These are phyloP conservation scores for Synergus japonicus DNA, from an alignment of 2,888 invertebrate species.

Conservation along the genomic window DNA sequence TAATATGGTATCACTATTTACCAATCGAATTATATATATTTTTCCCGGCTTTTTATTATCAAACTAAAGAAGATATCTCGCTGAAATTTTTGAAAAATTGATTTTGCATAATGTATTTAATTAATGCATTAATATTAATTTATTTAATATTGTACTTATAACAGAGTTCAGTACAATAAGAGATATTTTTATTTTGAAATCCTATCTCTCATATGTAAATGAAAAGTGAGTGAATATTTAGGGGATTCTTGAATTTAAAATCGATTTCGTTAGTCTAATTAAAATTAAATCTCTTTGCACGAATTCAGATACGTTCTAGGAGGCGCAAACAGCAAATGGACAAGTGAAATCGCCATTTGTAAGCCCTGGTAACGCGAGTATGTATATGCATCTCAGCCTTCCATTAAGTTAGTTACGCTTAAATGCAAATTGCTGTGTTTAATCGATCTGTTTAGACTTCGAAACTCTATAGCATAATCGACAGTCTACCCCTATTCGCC, in stretches of 20 bases:
- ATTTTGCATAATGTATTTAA: too few species aligned
- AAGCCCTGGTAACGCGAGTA: constrained; percentile 61
- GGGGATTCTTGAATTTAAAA: not conserved
- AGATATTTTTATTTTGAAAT: too few species aligned
- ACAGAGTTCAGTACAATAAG: too few species aligned
- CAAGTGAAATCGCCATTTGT: constrained; percentile 66
- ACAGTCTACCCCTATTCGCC: constrained; percentile 47
- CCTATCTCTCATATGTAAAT: too few species aligned
- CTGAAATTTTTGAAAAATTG: too few species aligned
- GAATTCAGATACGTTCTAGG: constrained; percentile 48
- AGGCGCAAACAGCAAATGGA: constrained; percentile 62
- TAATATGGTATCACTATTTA: too few species aligned
- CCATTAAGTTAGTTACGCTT: constrained; percentile 76
- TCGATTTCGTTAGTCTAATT: constrained; percentile 22
- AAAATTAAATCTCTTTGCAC: constrained; percentile 35
- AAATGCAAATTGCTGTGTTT: constrained; percentile 75
- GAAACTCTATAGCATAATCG: constrained; percentile 60
- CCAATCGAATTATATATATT: too few species aligned
- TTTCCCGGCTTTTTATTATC: too few species aligned
- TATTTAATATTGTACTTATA: too few species aligned
- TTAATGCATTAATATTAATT: too few species aligned
- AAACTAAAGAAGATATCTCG: too few species aligned
- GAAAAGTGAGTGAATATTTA: too few species aligned
- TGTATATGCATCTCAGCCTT: constrained; percentile 63
- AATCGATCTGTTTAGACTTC: constrained; percentile 71